A percentile compares a stretch with the other conserved stretches of the same genome.
phyloP scores from a whole-genome alignment of 2,797 vertebrate species.

The Poeciliopsis turneri region DNA sequence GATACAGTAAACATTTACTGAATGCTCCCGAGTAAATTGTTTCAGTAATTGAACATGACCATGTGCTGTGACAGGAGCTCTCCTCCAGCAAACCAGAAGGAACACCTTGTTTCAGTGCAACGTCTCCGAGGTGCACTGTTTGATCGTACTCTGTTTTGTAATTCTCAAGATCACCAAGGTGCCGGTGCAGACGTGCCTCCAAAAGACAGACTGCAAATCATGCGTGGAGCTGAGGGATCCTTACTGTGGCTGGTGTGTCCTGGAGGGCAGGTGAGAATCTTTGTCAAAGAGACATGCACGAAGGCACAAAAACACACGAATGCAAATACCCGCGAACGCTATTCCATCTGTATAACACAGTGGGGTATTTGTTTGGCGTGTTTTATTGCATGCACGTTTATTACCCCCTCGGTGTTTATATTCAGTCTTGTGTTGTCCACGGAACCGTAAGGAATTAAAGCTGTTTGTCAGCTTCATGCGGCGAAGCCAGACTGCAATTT shows the following conservation, averaged over 20 bases:
- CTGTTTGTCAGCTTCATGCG: constrained; percentile 69
- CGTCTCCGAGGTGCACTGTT: constrained; percentile 36
- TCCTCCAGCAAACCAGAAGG: constrained; percentile 26
- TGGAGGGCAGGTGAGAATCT: constrained; percentile 88
- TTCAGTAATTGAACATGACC: constrained; percentile 22
- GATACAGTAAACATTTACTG: constrained; percentile 22
- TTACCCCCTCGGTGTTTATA: constrained; percentile 62
- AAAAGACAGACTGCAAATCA: constrained; percentile 83
- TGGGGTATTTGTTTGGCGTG: constrained; percentile 61
- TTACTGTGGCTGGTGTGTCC: constrained; percentile 97
- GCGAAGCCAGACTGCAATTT: constrained; percentile 65
- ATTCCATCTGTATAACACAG: constrained; percentile 61
- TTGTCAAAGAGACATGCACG: constrained; percentile 10
- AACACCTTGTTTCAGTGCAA: constrained; percentile 34
- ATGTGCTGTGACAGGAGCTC: constrained; percentile 13
- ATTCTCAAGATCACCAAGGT: constrained; percentile 86
- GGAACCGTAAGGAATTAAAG: constrained; percentile 72
- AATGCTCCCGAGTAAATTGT: constrained; percentile 9
- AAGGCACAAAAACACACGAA: constrained; percentile 18
- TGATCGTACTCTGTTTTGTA: constrained; percentile 47
- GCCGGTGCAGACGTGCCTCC: constrained; percentile 89
- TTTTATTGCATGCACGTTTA: constrained; percentile 70
- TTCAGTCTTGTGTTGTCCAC: constrained; percentile 63
- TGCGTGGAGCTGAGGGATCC: constrained; percentile 89
- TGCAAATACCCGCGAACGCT: constrained; percentile 53